Base-by-base conservation (phyloP, 1,140 invertebrate genomes). In the Drosophila takahashii region DNA sequence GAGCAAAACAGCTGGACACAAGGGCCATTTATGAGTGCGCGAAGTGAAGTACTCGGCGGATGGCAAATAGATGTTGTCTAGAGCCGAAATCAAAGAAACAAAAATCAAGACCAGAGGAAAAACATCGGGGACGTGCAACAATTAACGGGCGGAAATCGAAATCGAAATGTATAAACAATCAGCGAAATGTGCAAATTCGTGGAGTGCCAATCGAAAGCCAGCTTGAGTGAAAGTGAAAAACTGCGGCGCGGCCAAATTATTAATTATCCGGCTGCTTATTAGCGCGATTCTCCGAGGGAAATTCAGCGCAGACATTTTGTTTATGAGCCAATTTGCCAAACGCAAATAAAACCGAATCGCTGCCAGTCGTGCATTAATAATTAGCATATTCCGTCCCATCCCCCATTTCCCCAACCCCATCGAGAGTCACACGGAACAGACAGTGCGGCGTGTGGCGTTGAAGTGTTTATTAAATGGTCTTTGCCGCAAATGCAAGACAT, bases 401-500 rank as follows among this genome's bases (percentile, higher is more conserved):
- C 67, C 41, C 7, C 7, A 5, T 3, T 29, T 7, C 27, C n/a
- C 45, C 64, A 3, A 6, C 13, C 32, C 32, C 22, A 32, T 9
- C 4, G 47, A 29, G 52, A 45, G 69, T 42, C 9, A 32, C 26
- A 51, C 36, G 37, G 47, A 75, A 62, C 56, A 79, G 72, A 50
- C 56, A 29, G 48, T 56, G 72, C 53, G 73, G 56, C 57, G 75
- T 78, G 81, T 73, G 75, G 78, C 71, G 83, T 76, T 83, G 83
- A 86, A 86, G 84, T 86, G 83, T 86, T 89, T 86, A 86, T 87
- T 83, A 74, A 86, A 89, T 89, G 74, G 73, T 70, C 73, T 60
- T 34, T 36, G 79, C 75, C 58, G 59, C 79, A 62, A 87, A 83
- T 79, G 84, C 65, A 57, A 73, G 64, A 73, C 56, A 75, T 70